Evolutionary conservation across 2,888 invertebrate genomes (phyloP).

Genomic region (Epirrhoe tristata): DNA sequence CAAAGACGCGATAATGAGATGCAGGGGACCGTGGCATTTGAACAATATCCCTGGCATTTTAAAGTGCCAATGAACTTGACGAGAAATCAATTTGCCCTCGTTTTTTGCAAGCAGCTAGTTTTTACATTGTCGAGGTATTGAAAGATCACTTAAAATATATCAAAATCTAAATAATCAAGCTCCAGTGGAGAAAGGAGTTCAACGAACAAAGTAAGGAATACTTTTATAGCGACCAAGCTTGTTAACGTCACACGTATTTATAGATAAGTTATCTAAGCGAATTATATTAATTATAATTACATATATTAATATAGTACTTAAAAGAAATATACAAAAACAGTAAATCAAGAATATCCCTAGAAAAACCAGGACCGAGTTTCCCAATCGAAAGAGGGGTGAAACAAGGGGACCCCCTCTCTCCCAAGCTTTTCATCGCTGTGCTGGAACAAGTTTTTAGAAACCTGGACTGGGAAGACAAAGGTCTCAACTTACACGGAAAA

Average conservation of each 20-base stretch:
- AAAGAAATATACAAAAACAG: no score
- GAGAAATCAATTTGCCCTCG: constrained; percentile 24
- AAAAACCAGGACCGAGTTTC: no score
- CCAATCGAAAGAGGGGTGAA: no score
- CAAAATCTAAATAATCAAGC: neutral
- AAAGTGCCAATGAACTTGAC: constrained; percentile 41
- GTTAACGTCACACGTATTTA: neutral
- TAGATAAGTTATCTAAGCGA: neutral
- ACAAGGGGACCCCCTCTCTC: no score
- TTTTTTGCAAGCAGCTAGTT: constrained; percentile 10
- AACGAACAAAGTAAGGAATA: neutral
- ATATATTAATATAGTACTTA: no score
- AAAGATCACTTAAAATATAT: neutral
- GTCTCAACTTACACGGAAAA: no score
- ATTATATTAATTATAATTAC: no score
- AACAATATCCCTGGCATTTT: constrained; percentile 16
- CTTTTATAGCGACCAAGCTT: neutral
- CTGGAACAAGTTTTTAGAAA: no score
- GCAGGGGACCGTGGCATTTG: constrained; percentile 28
- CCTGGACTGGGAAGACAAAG: no score
- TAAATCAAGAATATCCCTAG: no score
- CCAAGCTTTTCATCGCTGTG: no score
- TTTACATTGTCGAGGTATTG: neutral
- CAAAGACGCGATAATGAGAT: constrained; percentile 20
- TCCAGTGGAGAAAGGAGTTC: no score